phyloP scores from a whole-genome alignment of 2,888 invertebrate species.

The Mimachlamys varia region DNA sequence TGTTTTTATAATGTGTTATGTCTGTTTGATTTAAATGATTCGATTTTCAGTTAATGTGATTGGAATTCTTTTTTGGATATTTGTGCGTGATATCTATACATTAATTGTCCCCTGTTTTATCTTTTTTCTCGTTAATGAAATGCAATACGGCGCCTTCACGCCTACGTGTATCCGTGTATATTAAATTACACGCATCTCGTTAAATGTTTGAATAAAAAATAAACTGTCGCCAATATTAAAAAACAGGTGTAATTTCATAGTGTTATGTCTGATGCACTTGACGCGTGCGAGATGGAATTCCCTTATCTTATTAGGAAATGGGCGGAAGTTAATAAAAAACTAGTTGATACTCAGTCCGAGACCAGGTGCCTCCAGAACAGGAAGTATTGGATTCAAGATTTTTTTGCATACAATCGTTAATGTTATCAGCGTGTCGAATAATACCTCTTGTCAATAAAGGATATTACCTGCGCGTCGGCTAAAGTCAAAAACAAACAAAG shows the following conservation, averaged over 20 bases:
- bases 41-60: too few relatives aligned
- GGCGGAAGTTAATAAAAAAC: background rate
- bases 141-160: background rate
- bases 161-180: background rate
- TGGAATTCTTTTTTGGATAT: too few relatives aligned
- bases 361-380: background rate
- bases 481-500: background rate
- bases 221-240: background rate
- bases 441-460: background rate
- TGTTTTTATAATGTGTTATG: too few relatives aligned
- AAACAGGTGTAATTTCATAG: background rate
- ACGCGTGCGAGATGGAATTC: background rate
- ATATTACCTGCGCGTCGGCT: background rate
- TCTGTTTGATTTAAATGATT: too few relatives aligned
- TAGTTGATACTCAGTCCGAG: background rate
- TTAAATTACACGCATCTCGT: background rate
- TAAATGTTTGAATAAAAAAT: background rate
- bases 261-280: background rate
- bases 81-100: too few relatives aligned
- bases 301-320: slow-evolving; percentile 11
- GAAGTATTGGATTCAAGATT: background rate
- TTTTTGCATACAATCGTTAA: background rate
- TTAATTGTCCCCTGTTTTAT: too few relatives aligned
- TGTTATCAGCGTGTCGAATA: background rate
- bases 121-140: too few relatives aligned